These are phyloP conservation scores for Tenodera sinensis DNA, from an alignment of 2,888 invertebrate genomes.

Conservation along the genomic window DNA sequence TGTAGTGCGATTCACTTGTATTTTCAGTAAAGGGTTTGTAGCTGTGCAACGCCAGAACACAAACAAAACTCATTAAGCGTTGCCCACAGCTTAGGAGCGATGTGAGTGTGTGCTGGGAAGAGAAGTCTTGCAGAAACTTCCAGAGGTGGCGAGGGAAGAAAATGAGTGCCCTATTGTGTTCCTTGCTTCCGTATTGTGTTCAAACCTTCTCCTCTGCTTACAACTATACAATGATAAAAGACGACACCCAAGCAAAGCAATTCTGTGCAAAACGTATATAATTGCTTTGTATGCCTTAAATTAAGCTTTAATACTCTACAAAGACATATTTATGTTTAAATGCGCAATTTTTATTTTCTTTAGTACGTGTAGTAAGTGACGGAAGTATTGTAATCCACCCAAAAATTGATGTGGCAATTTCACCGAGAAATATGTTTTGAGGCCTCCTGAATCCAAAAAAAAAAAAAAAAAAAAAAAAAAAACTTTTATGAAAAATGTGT, in stretches of 20 bases:
- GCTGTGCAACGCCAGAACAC: neutral
- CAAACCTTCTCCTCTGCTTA: neutral
- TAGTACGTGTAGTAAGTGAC: too few species aligned
- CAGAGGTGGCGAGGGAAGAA: neutral
- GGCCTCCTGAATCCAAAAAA: too few species aligned
- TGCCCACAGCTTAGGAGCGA: conserved; percentile 11
- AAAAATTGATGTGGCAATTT: too few species aligned
- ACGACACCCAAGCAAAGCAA: neutral
- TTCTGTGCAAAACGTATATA: neutral
- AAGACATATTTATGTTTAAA: neutral
- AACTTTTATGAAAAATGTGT: too few species aligned
- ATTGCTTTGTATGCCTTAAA: neutral
- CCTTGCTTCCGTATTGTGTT: neutral
- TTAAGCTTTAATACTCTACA: neutral
- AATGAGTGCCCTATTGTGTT: neutral
- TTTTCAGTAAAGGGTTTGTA: neutral
- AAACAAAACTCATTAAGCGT: conserved; percentile 15
- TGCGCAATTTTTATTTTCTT: too few species aligned
- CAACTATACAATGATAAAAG: neutral
- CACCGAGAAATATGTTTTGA: too few species aligned
- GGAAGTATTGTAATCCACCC: too few species aligned
- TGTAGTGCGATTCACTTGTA: neutral
- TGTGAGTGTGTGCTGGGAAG: neutral
- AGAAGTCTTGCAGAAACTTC: neutral
- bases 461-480: too few species aligned